Conservation (phyloP, 1,140 invertebrate genomes). For the Caenorhabditis remanei region DNA sequence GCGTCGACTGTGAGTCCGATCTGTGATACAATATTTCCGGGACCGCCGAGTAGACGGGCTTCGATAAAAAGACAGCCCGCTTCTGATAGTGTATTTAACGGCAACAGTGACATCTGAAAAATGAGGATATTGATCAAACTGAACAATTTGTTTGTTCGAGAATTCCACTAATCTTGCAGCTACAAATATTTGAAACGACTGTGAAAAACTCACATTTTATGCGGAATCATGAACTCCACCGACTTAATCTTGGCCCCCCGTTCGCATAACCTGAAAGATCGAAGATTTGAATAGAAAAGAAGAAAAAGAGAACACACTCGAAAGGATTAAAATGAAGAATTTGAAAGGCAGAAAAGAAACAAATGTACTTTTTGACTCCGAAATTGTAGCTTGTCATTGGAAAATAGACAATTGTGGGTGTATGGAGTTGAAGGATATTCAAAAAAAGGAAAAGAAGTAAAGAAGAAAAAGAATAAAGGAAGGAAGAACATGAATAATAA, state of each 20-base stretch:
- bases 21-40: slow-evolving; percentile 50
- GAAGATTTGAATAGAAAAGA: background rate
- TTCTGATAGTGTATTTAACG: slow-evolving; percentile 54
- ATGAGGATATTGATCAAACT: background rate
- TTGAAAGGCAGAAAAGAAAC: no score
- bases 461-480: background rate
- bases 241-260: background rate
- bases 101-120: slow-evolving; percentile 61
- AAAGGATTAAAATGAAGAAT: no score
- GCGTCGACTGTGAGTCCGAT: slow-evolving; percentile 59
- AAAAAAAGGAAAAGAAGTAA: background rate
- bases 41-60: slow-evolving; percentile 50
- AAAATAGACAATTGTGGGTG: background rate
- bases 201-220: slow-evolving; percentile 28
- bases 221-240: slow-evolving; percentile 16
- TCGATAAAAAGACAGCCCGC: slow-evolving; percentile 58
- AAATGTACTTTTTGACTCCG: no score
- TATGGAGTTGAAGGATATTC: background rate
- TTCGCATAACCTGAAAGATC: slow-evolving; percentile 23
- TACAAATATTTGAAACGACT: background rate
- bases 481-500: slow-evolving; percentile 17
- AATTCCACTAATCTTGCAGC: background rate
- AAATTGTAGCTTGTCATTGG: no score
- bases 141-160: no score
- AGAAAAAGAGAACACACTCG: background rate